Percentiles rank a stretch among this genome's conserved stretches.
Conservation (phyloP, 2,797 vertebrate genomes). For the Gymnoscopelus braueri region DNA sequence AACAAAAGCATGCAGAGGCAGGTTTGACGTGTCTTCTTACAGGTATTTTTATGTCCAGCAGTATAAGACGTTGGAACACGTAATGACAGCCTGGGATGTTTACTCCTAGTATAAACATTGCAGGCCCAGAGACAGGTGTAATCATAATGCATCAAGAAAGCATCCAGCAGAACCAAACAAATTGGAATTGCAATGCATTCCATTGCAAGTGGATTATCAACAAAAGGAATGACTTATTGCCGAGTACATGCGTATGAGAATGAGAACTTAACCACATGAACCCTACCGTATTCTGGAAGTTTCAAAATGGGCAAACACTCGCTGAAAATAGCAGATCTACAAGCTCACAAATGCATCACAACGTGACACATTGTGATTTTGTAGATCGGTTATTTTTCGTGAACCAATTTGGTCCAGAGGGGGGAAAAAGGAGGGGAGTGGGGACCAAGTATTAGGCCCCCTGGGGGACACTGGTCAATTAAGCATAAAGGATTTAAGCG, state of each 20-base stretch:
- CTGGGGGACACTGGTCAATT: no score
- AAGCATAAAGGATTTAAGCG: no score
- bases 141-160: neutral
- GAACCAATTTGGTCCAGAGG: no score
- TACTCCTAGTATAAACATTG: neutral
- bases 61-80: neutral
- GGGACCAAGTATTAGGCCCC: no score
- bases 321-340: no score
- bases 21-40: constrained; percentile 5
- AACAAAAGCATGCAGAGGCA: constrained; percentile 54
- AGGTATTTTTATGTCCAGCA: neutral
- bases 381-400: no score
- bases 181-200: neutral
- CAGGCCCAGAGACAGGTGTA: neutral
- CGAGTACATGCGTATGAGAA: neutral
- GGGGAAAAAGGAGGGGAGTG: no score
- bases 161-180: neutral
- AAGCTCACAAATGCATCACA: no score
- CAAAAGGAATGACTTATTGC: neutral
- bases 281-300: no score
- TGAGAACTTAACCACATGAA: neutral
- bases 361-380: no score
- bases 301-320: no score
- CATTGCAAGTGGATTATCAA: neutral
- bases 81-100: neutral